Percentiles rank a stretch among this genome's conserved stretches.
These are phyloP conservation scores for Sphenodon punctatus DNA, from an alignment of 2,797 vertebrate species.

Conservation along the genomic window DNA sequence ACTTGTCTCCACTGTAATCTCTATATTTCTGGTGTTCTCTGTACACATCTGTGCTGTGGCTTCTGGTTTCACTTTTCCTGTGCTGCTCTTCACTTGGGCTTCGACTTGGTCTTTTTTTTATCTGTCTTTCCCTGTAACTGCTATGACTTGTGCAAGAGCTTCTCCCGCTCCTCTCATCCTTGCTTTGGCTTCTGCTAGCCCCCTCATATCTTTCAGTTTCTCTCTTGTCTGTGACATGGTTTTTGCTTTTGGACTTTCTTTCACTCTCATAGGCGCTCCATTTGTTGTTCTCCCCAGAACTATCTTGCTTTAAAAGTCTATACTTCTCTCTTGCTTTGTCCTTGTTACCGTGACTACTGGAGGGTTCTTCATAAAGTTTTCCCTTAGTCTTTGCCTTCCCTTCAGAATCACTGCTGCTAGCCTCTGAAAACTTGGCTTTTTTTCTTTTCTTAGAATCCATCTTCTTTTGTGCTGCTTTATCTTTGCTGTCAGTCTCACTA, in stretches of 20 bases:
- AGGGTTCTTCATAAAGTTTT: conserved; percentile 73
- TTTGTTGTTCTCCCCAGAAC: conserved; percentile 76
- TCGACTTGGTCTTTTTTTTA: conserved; percentile 37
- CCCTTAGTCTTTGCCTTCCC: conserved; percentile 69
- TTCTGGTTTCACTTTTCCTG: conserved; percentile 43
- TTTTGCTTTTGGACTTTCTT: conserved; percentile 56
- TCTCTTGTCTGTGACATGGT: conserved; percentile 60
- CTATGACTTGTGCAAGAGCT: conserved; percentile 67
- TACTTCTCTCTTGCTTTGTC: conserved; percentile 63
- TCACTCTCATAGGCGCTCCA: conserved; percentile 65
- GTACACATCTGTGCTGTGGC: conserved; percentile 24
- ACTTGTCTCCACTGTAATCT: conserved; percentile 34
- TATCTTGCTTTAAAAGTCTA: conserved; percentile 60
- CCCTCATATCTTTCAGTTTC: conserved; percentile 54
- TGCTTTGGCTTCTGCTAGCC: conserved; percentile 58
- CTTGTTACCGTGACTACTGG: conserved; percentile 71
- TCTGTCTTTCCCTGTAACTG: conserved; percentile 51
- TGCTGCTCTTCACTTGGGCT: conserved; percentile 46
- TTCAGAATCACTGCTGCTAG: conserved; percentile 78
- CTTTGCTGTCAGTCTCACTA: conserved; percentile 74
- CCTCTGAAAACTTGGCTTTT: conserved; percentile 73
- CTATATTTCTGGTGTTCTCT: conserved; percentile 35
- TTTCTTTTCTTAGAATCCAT: conserved; percentile 82
- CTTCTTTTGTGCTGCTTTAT: conserved; percentile 81
- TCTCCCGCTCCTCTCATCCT: conserved; percentile 64